These are phyloP conservation scores for Temnothorax longispinosus DNA, from an alignment of 1,140 invertebrate species.

Conservation along the genomic window DNA sequence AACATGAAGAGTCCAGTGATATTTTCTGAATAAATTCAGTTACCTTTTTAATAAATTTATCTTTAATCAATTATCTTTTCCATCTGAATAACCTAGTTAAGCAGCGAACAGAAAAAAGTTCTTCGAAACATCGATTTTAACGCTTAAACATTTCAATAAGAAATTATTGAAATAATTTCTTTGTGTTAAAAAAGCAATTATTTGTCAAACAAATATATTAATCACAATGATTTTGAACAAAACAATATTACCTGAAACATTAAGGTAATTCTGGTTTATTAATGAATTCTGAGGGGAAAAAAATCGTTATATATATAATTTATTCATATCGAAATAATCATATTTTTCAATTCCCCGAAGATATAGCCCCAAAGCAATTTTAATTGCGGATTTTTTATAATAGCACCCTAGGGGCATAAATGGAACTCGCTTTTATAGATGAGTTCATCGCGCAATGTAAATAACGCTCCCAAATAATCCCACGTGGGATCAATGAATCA, in stretches of 20 bases:
- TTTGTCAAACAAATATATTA: background rate
- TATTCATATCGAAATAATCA: background rate
- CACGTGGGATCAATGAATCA: slow-evolving; percentile 46
- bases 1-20: background rate
- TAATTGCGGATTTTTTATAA: slow-evolving; percentile 38
- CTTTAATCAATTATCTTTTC: background rate
- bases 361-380: slow-evolving; percentile 1
- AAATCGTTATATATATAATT: slow-evolving; percentile 1
- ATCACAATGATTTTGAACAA: background rate
- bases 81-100: background rate
- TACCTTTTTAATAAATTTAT: background rate
- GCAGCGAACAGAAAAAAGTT: background rate
- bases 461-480: slow-evolving; percentile 37
- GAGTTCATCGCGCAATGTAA: slow-evolving; percentile 23
- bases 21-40: background rate
- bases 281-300: background rate
- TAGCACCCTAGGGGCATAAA: background rate
- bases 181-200: background rate
- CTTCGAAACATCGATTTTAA: background rate
- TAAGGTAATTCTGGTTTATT: background rate
- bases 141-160: background rate
- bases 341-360: background rate
- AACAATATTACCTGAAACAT: background rate
- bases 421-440: slow-evolving; percentile 4
- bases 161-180: background rate